These are phyloP conservation scores for Sebastiscus albofasciatus DNA, from an alignment of 2,797 vertebrate species.

Conservation along the genomic window DNA sequence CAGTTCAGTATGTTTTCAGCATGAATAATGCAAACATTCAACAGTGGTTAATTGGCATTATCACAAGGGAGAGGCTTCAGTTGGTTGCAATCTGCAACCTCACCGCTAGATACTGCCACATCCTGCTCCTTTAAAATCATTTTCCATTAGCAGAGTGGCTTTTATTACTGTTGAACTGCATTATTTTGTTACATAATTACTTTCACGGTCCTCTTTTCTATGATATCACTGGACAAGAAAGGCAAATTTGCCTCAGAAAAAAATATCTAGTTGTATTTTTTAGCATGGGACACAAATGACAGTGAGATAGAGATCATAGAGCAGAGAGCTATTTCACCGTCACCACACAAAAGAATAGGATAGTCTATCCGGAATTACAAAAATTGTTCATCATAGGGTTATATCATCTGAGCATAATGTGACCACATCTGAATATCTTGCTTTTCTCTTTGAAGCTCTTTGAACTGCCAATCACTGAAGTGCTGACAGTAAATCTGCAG, in stretches of 20 bases:
- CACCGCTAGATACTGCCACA: background rate
- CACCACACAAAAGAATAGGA: constrained; percentile 21
- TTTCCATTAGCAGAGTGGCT: constrained; percentile 20
- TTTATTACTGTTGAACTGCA: constrained; percentile 18
- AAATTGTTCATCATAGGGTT: constrained; percentile 34
- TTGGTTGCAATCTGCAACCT: background rate
- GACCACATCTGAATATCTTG: constrained; percentile 41
- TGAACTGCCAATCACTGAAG: constrained; percentile 53
- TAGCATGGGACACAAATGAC: constrained; percentile 5
- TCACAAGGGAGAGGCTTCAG: background rate
- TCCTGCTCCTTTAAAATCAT: background rate
- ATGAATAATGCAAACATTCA: no score
- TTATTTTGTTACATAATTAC: constrained; percentile 40
- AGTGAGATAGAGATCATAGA: background rate
- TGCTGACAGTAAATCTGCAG: constrained; percentile 22
- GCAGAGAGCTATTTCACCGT: constrained; percentile 9
- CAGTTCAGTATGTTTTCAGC: no score
- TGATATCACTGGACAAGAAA: constrained; percentile 36
- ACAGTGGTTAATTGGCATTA: background rate
- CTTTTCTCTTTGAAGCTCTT: constrained; percentile 53
- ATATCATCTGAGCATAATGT: constrained; percentile 40
- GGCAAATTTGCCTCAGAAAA: constrained; percentile 8
- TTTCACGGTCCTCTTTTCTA: background rate
- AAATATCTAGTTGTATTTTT: constrained; percentile 15
- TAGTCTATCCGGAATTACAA: constrained; percentile 33